Evolutionary conservation across 2,113 vertebrate species (phyloP).

Genomic region (Dipodomys ordii): DNA sequence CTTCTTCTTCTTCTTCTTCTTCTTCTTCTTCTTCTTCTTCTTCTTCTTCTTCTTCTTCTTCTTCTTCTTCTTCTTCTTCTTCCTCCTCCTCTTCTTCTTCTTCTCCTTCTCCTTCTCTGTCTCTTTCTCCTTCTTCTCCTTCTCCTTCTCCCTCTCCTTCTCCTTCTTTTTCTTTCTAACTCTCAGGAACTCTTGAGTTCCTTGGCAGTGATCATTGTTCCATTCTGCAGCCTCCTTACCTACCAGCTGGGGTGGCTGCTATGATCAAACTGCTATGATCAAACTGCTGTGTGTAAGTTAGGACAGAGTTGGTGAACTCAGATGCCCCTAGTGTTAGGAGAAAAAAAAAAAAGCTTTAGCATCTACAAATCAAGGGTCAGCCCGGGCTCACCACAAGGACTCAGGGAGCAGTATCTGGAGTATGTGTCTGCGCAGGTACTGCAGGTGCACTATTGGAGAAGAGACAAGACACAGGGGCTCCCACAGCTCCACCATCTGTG

Average conservation of each 20-base stretch:
- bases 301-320: neutral
- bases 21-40: too few species aligned
- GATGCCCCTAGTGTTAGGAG: neutral
- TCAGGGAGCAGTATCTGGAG: neutral
- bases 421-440: neutral
- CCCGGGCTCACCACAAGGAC: neutral
- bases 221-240: neutral
- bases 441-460: neutral
- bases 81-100: too few species aligned
- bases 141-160: too few species aligned
- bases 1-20: too few species aligned
- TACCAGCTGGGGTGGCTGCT: fast-evolving
- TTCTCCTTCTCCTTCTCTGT: too few species aligned
- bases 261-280: neutral
- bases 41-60: too few species aligned
- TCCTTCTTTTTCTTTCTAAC: neutral
- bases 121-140: too few species aligned
- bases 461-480: neutral
- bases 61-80: too few species aligned
- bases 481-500: neutral
- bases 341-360: neutral
- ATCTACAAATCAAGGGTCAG: neutral
- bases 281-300: neutral
- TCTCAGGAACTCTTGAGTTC: neutral
- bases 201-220: neutral